These are phyloP conservation scores for Sipunculus nudus DNA, from an alignment of 2,888 invertebrate genomes.

Conservation along the genomic window DNA sequence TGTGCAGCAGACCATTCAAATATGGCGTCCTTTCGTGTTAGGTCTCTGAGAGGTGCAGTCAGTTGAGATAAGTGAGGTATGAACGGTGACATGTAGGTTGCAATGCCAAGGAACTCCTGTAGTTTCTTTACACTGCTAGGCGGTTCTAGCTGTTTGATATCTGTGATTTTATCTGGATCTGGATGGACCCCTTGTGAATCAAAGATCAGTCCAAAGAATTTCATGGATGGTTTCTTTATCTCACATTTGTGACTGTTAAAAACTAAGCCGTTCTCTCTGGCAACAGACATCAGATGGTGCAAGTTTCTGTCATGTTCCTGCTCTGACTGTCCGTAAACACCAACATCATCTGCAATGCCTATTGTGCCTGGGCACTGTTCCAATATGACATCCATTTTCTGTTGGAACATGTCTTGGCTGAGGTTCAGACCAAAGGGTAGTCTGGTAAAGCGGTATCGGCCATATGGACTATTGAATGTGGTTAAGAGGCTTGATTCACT, in stretches of 20 bases:
- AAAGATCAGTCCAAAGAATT: constrained; percentile 29
- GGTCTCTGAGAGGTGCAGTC: constrained; percentile 19
- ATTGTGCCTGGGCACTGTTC: neutral
- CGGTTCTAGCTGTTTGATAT: constrained; percentile 15
- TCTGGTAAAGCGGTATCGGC: constrained; percentile 4
- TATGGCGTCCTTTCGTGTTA: constrained; percentile 15
- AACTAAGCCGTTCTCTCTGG: constrained; percentile 2
- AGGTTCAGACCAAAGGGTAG: constrained; percentile 10
- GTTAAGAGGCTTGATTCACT: constrained; percentile 6
- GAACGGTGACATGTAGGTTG: constrained; percentile 23
- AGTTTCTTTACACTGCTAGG: constrained; percentile 23
- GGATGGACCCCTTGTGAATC: constrained; percentile 23
- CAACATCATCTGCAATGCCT: constrained; percentile 4
- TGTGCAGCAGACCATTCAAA: constrained; percentile 24
- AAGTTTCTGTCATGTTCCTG: constrained; percentile 3
- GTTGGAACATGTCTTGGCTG: constrained; percentile 12
- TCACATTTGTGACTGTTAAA: neutral
- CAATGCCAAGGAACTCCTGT: constrained; percentile 29
- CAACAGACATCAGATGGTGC: constrained; percentile 1
- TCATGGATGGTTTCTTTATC: constrained; percentile 7
- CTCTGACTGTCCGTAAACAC: neutral
- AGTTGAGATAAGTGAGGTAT: constrained; percentile 18
- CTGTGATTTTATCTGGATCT: constrained; percentile 25
- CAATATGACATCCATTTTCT: constrained; percentile 5
- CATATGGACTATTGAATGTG: constrained; percentile 17